Base-by-base conservation (phyloP, 2,113 vertebrate genomes). In the Hystrix cristata region DNA sequence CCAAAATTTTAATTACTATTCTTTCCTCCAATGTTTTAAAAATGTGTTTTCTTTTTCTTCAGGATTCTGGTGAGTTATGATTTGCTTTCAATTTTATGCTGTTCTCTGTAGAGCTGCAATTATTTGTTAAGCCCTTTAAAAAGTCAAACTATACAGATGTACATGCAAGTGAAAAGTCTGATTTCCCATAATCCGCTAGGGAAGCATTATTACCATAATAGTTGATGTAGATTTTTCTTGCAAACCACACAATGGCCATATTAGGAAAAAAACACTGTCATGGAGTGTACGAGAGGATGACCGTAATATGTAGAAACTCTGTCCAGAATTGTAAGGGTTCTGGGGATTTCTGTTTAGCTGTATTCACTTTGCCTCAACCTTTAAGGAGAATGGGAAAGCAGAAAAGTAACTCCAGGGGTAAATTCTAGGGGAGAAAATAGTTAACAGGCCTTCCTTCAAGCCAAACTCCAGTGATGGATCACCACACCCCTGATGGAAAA, bases 1-100 rank as follows among this genome's bases (percentile, higher is more conserved):
- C 31, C 18, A 88, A 91, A 11, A 60, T 46, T 76, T 46, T 80
- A 79, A 67, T 69, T 65, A 74, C 1, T 34, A 27, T 43, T 38
- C 67, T 93, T 93, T 80, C 48, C 48, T 95, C n/a, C 57, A 48
- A 34, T 78, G 46, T 69, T 87, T 83, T 48, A 81, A 78, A 87
- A 95, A 74, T 65, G 23, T 64, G 38, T 92, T 88, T 78, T 93
- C 46, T 55, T 79, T 84, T 95, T n/a, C 48, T 64, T 92, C 31
- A 93, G 29, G 65, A 67, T 90, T 90, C 71, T 80, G 65, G 2
- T 18, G 23, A 90, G 60, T 86, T 93, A 51, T 53, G 55, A 90
- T 90, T 86, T 60, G 51, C 59, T 76, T 95, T 93, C 64, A 81
- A 81, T 74, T 67, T 65, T 21, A 65, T 67, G n/a, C 21, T 86